Evolutionary conservation across 2,888 invertebrate species (phyloP).

Genomic region (Apamea monoglypha): DNA sequence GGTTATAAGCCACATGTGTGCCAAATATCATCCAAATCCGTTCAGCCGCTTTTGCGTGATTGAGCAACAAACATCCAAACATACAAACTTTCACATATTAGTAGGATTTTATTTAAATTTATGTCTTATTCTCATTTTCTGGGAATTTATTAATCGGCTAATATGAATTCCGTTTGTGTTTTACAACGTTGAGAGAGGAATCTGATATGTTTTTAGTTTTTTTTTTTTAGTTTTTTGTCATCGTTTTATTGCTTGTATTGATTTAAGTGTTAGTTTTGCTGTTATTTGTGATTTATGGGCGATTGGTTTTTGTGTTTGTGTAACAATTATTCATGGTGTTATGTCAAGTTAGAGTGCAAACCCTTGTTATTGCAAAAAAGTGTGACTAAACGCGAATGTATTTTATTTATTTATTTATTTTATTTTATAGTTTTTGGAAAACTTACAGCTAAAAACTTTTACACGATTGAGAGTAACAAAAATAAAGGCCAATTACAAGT

Average conservation of each 20-base stretch:
- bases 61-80: not conserved
- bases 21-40: not conserved
- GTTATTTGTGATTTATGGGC: slow-evolving; percentile 50
- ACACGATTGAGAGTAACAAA: no score
- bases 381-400: slow-evolving; percentile 1
- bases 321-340: slow-evolving; percentile 38
- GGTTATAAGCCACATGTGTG: not conserved
- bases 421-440: no score
- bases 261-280: slow-evolving; percentile 52
- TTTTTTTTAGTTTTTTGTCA: slow-evolving; percentile 46
- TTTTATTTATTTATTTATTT: no score
- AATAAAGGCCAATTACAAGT: no score
- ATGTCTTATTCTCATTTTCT: slow-evolving; percentile 88
- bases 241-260: slow-evolving; percentile 55
- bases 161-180: slow-evolving; percentile 88
- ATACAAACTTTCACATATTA: not conserved
- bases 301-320: slow-evolving; percentile 29
- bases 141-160: slow-evolving; percentile 89
- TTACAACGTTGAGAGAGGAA: slow-evolving; percentile 76
- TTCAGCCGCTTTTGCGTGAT: not conserved
- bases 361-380: slow-evolving; percentile 23
- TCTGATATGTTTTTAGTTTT: slow-evolving; percentile 75
- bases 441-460: no score
- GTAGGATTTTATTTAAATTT: slow-evolving; percentile 86
- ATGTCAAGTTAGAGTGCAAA: slow-evolving; percentile 40